phyloP scores from a whole-genome alignment of 2,888 invertebrate species.

The Tetragonisca angustula region DNA sequence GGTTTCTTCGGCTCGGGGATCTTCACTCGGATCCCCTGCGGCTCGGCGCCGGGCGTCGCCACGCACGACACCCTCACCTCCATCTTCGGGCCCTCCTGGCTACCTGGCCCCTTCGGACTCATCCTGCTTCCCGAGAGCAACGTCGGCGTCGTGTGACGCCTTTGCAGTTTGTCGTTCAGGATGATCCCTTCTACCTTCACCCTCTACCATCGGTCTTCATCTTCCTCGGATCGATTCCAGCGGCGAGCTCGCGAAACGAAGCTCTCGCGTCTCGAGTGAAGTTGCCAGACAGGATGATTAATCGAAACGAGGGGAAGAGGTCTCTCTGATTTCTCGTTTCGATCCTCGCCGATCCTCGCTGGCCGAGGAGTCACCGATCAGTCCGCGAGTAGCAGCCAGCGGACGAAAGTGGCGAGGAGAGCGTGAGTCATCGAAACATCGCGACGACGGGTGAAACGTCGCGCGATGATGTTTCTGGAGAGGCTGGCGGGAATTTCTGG shows the following conservation, averaged over 20 bases:
- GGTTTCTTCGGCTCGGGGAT: slow-evolving; percentile 81
- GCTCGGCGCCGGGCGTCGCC: slow-evolving; percentile 78
- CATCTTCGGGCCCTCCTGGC: slow-evolving; percentile 77
- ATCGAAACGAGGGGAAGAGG: background rate
- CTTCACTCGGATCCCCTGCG: slow-evolving; percentile 79
- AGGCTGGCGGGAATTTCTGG: slow-evolving; percentile 24
- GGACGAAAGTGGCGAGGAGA: background rate
- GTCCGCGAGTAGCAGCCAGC: background rate
- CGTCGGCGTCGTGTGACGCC: slow-evolving; percentile 77
- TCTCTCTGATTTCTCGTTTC: background rate
- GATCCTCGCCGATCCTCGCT: background rate
- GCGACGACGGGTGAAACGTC: background rate
- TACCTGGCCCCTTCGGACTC: slow-evolving; percentile 79
- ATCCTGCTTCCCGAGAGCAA: slow-evolving; percentile 69
- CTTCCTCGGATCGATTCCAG: background rate
- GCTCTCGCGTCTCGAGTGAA: background rate
- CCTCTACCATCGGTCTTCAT: background rate
- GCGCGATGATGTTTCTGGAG: background rate
- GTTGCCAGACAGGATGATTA: background rate
- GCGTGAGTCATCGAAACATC: slow-evolving; percentile 17
- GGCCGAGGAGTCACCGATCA: background rate
- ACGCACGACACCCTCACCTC: slow-evolving; percentile 81
- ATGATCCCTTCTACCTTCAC: slow-evolving; percentile 32
- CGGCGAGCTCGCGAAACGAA: background rate
- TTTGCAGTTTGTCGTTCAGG: slow-evolving; percentile 76